Conservation (phyloP, 2,888 invertebrate genomes). For the Syritta pipiens region DNA sequence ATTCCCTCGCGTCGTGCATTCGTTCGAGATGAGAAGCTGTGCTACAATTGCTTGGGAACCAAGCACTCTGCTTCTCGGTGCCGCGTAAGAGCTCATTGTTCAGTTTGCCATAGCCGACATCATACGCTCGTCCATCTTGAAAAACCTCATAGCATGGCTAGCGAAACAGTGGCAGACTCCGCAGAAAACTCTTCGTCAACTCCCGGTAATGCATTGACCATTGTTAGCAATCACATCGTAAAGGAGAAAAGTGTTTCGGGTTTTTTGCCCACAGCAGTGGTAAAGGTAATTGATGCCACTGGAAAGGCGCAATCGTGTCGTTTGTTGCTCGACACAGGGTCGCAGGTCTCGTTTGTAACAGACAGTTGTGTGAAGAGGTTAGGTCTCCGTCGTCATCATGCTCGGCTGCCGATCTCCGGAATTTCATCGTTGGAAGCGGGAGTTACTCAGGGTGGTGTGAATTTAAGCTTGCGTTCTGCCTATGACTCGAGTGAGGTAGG, state of each 20-base stretch:
- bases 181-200: background rate
- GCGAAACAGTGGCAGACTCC: too few species aligned
- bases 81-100: background rate
- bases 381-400: background rate
- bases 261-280: background rate
- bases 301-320: background rate
- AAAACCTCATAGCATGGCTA: too few species aligned
- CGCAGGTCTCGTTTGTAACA: background rate
- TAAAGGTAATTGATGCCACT: background rate
- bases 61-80: constrained; percentile 16
- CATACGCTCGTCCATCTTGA: constrained; percentile 8
- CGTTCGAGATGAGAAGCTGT: constrained; percentile 8
- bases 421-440: background rate
- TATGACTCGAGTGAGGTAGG: background rate
- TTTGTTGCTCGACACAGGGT: background rate
- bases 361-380: background rate
- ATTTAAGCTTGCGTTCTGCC: background rate
- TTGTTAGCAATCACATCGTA: background rate
- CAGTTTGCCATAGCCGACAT: constrained; percentile 10
- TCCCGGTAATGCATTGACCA: background rate
- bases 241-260: background rate
- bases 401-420: background rate
- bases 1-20: constrained; percentile 3
- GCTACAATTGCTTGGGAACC: constrained; percentile 24
- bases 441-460: background rate